These are phyloP conservation scores for Anodontia alba DNA, from an alignment of 2,888 invertebrate genomes.

Conservation along the genomic window DNA sequence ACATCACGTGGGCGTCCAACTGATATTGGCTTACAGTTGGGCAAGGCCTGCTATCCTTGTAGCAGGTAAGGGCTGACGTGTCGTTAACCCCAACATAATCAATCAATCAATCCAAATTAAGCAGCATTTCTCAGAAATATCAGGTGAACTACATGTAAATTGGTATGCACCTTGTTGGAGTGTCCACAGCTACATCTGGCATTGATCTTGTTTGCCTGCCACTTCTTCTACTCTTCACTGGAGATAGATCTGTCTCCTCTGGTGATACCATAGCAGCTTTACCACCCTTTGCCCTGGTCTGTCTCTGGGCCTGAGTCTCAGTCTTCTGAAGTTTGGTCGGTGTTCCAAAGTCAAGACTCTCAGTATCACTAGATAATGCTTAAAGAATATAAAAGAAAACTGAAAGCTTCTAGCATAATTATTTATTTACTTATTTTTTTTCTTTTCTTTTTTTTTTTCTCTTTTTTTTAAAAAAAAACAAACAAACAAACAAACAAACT, in stretches of 20 bases:
- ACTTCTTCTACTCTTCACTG: not conserved
- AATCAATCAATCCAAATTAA: too few relatives aligned
- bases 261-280: not conserved
- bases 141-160: too few relatives aligned
- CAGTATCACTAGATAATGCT: conserved; percentile 62
- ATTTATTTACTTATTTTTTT: too few relatives aligned
- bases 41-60: too few relatives aligned
- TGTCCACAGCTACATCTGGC: not conserved
- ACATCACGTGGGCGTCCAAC: too few relatives aligned
- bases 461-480: too few relatives aligned
- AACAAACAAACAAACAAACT: too few relatives aligned
- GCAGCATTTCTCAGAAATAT: too few relatives aligned
- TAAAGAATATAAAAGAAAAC: not conserved
- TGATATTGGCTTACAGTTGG: too few relatives aligned
- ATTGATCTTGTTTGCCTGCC: not conserved
- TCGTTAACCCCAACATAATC: too few relatives aligned
- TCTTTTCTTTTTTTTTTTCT: too few relatives aligned
- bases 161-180: not conserved
- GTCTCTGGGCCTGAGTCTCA: not conserved
- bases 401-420: not conserved
- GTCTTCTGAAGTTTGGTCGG: conserved; percentile 39
- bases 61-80: too few relatives aligned
- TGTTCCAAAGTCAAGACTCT: conserved; percentile 70
- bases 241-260: not conserved
- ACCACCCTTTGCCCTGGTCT: conserved; percentile 14